Conservation (phyloP, 2,113 vertebrate species). For the Oryctolagus cuniculus region DNA sequence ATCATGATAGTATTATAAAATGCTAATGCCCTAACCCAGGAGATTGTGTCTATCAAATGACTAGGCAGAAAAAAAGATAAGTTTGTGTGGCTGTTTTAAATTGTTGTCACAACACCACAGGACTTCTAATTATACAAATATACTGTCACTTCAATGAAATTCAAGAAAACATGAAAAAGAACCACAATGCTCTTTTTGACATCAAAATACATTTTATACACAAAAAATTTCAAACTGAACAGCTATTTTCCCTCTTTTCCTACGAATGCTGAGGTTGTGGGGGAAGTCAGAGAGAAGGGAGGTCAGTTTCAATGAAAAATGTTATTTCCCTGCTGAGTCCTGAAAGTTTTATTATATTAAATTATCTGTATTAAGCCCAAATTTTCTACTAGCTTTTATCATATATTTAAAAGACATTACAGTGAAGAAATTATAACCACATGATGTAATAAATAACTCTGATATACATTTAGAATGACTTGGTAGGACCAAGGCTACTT, state of each 20-base stretch:
- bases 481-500: background rate
- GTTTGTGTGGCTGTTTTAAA: background rate
- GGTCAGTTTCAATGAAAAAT: constrained; percentile 55
- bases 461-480: background rate
- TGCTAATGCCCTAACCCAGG: background rate
- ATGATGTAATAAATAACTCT: background rate
- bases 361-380: background rate
- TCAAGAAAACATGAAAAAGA: constrained; percentile 23
- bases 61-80: background rate
- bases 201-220: background rate
- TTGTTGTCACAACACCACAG: background rate
- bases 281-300: background rate
- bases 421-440: background rate
- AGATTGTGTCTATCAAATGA: constrained; percentile 19
- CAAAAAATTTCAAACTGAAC: constrained; percentile 49
- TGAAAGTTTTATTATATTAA: constrained; percentile 50
- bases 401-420: constrained; percentile 28
- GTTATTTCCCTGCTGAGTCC: background rate
- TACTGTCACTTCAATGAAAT: background rate
- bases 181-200: background rate
- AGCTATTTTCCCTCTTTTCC: background rate
- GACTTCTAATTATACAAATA: constrained; percentile 16
- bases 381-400: constrained; percentile 50
- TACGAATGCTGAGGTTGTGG: background rate
- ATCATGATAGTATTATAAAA: constrained; percentile 61